A percentile compares a stretch with the other conserved stretches of the same genome.
Conservation (phyloP, 2,797 vertebrate genomes). For the Sarcophilus harrisii region DNA sequence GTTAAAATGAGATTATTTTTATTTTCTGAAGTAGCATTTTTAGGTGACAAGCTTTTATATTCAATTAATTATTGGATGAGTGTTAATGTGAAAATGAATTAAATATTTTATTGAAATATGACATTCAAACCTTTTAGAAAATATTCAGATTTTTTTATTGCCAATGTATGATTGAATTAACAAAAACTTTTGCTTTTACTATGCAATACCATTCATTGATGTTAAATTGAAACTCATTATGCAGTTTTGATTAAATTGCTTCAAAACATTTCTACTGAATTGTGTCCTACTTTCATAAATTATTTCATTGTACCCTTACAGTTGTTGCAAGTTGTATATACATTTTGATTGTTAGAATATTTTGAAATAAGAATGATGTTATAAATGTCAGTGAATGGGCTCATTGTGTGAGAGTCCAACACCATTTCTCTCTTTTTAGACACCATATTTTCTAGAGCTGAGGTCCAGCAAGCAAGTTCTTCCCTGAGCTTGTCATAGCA, state of each 20-base stretch:
- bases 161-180: neutral
- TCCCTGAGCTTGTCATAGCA: neutral
- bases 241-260: neutral
- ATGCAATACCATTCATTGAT: neutral
- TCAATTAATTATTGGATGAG: neutral
- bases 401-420: neutral
- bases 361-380: neutral
- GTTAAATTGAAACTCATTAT: neutral
- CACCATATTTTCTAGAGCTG: neutral
- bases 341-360: neutral
- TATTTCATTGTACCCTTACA: neutral
- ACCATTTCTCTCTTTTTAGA: neutral
- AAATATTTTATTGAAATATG: neutral
- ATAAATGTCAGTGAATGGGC: neutral
- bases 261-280: neutral
- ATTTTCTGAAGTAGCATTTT: neutral
- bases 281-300: neutral
- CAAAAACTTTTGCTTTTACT: neutral
- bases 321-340: neutral
- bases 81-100: neutral
- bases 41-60: neutral
- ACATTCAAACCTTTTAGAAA: neutral
- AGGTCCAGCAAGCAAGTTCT: neutral
- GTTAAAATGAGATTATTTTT: neutral
- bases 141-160: neutral